Conservation (phyloP, 2,113 vertebrate species). For the Chrysochloris asiatica region DNA sequence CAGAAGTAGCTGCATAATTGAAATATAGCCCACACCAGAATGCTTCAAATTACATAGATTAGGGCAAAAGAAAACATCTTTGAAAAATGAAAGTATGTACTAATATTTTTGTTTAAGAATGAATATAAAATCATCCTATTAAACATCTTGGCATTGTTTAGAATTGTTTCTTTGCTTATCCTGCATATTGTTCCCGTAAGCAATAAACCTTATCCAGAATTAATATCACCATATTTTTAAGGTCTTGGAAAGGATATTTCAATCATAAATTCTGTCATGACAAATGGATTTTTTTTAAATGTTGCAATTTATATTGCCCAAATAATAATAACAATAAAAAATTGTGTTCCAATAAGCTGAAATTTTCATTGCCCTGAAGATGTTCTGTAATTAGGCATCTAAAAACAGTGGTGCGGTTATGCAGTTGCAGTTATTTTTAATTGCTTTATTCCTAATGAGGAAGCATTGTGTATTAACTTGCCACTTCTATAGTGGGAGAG, state of each 20-base stretch:
- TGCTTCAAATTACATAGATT: not conserved
- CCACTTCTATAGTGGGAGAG: slow-evolving; percentile 23
- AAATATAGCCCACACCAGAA: not conserved
- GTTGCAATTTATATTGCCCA: slow-evolving; percentile 42
- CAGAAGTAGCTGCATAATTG: not conserved
- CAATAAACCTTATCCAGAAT: slow-evolving; percentile 41
- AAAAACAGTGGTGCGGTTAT: slow-evolving; percentile 57
- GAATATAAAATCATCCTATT: slow-evolving; percentile 20
- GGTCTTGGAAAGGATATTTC: slow-evolving; percentile 55
- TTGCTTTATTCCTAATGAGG: slow-evolving; percentile 70
- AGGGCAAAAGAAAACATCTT: not conserved
- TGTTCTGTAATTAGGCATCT: slow-evolving; percentile 69
- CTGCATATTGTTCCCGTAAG: not conserved
- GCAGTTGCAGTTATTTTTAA: slow-evolving; percentile 70
- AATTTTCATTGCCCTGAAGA: slow-evolving; percentile 58
- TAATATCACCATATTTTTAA: slow-evolving; percentile 37
- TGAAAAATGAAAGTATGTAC: not conserved
- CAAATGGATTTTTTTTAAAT: slow-evolving; percentile 44
- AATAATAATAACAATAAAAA: slow-evolving; percentile 66
- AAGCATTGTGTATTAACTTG: slow-evolving; percentile 57
- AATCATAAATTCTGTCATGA: not conserved
- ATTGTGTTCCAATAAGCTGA: slow-evolving; percentile 64
- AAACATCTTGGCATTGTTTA: slow-evolving; percentile 33
- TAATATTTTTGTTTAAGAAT: slow-evolving; percentile 57
- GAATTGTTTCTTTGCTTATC: slow-evolving; percentile 15